phyloP scores from a whole-genome alignment of 2,888 invertebrate genomes.

The Pherbina coryleti region DNA sequence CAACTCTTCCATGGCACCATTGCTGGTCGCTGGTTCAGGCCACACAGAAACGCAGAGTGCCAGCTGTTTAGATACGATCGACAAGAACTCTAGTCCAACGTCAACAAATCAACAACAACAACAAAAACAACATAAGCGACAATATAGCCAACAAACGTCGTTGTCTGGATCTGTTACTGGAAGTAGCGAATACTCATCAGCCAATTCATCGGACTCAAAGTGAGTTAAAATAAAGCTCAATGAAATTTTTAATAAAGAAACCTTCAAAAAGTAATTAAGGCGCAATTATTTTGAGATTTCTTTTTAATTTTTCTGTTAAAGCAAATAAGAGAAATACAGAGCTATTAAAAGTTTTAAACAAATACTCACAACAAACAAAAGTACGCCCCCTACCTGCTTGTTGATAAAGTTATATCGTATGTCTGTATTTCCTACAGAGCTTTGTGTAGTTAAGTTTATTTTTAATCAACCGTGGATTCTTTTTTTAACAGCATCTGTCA shows the following conservation, averaged over 20 bases:
- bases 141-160: conserved; percentile 36
- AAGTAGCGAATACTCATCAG: conserved; percentile 46
- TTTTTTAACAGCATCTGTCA: no score
- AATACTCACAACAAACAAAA: no score
- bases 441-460: no score
- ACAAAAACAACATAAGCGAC: conserved; percentile 35
- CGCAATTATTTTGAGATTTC: no score
- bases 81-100: conserved; percentile 57
- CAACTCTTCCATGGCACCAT: conserved; percentile 65
- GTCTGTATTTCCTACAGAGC: no score
- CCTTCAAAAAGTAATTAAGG: no score
- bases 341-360: no score
- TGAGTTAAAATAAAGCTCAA: background rate
- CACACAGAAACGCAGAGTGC: conserved; percentile 61
- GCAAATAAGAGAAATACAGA: no score
- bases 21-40: conserved; percentile 53
- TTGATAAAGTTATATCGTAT: no score
- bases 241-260: background rate
- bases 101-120: conserved; percentile 37
- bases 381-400: no score
- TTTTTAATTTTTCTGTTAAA: no score
- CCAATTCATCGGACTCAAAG: conserved; percentile 23
- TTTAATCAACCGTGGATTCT: no score
- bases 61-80: conserved; percentile 57
- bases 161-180: conserved; percentile 33